phyloP scores from a whole-genome alignment of 2,797 vertebrate species.

The Pygocentrus nattereri region DNA sequence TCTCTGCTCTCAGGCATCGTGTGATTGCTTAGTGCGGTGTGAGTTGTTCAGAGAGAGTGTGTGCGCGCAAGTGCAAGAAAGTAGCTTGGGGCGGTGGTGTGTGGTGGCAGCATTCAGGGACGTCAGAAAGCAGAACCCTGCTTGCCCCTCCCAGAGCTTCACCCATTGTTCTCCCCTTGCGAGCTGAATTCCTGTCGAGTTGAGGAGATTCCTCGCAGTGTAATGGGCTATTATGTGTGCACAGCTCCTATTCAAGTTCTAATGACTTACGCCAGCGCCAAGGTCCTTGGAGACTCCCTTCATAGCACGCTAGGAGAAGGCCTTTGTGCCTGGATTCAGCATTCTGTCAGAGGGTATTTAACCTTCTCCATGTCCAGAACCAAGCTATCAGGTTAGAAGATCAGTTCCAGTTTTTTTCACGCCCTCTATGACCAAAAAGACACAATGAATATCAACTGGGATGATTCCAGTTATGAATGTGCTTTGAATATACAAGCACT shows the following conservation, averaged over 20 bases:
- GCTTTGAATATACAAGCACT: no score
- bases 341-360: constrained; percentile 49
- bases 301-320: constrained; percentile 57
- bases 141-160: constrained; percentile 67
- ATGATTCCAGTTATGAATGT: no score
- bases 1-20: constrained; percentile 4
- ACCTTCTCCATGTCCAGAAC: constrained; percentile 50
- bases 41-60: constrained; percentile 11
- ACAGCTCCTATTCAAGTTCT: constrained; percentile 71
- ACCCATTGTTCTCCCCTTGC: constrained; percentile 73
- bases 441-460: no score
- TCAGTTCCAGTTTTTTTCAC: constrained; percentile 16
- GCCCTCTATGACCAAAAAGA: neutral
- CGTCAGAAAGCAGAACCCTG: constrained; percentile 66
- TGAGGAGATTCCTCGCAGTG: constrained; percentile 73
- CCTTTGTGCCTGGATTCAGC: constrained; percentile 68
- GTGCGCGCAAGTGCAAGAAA: constrained; percentile 61
- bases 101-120: constrained; percentile 45
- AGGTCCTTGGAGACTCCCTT: constrained; percentile 69
- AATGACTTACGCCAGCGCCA: constrained; percentile 69
- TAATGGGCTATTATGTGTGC: constrained; percentile 77
- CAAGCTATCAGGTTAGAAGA: constrained; percentile 2
- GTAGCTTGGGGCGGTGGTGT: constrained; percentile 60
- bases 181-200: constrained; percentile 73
- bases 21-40: constrained; percentile 1